These are phyloP conservation scores for Echeneis naucrates DNA, from an alignment of 2,797 vertebrate genomes.

Conservation along the genomic window DNA sequence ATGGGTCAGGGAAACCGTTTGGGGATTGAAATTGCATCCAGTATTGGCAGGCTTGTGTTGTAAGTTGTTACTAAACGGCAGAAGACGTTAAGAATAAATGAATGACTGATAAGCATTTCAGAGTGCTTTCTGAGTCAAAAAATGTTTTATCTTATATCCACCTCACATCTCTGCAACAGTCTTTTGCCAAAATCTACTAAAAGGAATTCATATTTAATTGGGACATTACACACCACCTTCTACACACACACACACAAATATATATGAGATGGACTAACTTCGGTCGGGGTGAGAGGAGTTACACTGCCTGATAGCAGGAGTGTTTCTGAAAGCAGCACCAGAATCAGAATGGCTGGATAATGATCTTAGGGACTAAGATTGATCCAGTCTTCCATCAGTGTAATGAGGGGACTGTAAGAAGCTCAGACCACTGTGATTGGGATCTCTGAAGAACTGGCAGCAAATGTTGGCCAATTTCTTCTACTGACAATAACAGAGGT, in stretches of 20 bases:
- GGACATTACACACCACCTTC: constrained; percentile 39
- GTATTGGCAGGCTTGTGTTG: constrained; percentile 11
- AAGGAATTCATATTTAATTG: constrained; percentile 47
- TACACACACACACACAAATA: too few relatives aligned
- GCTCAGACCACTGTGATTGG: constrained; percentile 44
- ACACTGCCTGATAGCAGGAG: constrained; percentile 30
- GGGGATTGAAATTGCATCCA: constrained; percentile 34
- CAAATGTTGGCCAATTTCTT: constrained; percentile 47
- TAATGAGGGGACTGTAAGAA: constrained; percentile 61
- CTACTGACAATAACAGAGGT: constrained; percentile 9
- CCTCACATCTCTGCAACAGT: constrained; percentile 34
- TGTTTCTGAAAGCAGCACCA: constrained; percentile 38
- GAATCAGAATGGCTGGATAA: constrained; percentile 66
- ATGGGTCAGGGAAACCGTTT: constrained; percentile 37
- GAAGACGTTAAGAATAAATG: constrained; percentile 43
- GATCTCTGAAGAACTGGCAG: constrained; percentile 44
- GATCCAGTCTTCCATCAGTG: constrained; percentile 59
- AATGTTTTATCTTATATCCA: constrained; percentile 21
- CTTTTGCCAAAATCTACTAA: constrained; percentile 37
- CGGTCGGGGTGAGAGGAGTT: constrained; percentile 48
- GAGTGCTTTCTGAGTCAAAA: constrained; percentile 31
- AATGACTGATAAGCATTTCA: constrained; percentile 31
- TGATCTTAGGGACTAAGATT: constrained; percentile 63
- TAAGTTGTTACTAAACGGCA: constrained; percentile 2
- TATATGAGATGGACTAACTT: constrained; percentile 41